A percentile compares a stretch with the other conserved stretches of the same genome.
Evolutionary conservation across 2,797 vertebrate genomes (phyloP).

Genomic region (Neosilurus hyrtlii): DNA sequence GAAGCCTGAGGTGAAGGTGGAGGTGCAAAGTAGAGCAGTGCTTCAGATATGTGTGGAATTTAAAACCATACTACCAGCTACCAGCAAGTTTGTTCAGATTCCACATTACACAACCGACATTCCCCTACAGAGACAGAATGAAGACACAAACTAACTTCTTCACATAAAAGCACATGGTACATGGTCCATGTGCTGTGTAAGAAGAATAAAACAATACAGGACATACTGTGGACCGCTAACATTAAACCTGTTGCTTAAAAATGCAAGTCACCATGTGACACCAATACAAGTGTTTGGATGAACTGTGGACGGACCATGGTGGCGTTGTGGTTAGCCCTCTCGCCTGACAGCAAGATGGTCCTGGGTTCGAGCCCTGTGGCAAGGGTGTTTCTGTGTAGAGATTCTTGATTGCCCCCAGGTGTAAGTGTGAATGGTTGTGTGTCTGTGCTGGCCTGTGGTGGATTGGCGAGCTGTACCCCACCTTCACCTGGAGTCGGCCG

Average conservation of each 20-base stretch:
- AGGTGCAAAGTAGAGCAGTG: conserved; percentile 6
- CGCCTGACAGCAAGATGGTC: too few relatives aligned
- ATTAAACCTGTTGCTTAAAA: not conserved
- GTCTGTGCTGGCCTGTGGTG: too few relatives aligned
- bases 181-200: not conserved
- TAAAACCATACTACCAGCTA: conserved; percentile 29
- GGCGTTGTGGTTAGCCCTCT: too few relatives aligned
- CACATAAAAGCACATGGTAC: not conserved
- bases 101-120: conserved; percentile 48
- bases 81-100: conserved; percentile 57
- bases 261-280: too few relatives aligned
- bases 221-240: not conserved
- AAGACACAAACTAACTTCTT: not conserved
- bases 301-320: too few relatives aligned
- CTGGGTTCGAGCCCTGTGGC: too few relatives aligned
- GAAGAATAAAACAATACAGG: not conserved
- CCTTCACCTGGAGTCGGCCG: too few relatives aligned
- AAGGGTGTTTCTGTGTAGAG: too few relatives aligned
- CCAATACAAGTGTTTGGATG: too few relatives aligned
- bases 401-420: too few relatives aligned
- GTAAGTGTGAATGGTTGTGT: too few relatives aligned
- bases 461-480: too few relatives aligned
- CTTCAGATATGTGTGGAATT: conserved; percentile 43
- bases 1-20: not conserved
- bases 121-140: not conserved